Evolutionary conservation across 2,888 invertebrate genomes (phyloP).

Genomic region (Drosophila tripunctata): DNA sequence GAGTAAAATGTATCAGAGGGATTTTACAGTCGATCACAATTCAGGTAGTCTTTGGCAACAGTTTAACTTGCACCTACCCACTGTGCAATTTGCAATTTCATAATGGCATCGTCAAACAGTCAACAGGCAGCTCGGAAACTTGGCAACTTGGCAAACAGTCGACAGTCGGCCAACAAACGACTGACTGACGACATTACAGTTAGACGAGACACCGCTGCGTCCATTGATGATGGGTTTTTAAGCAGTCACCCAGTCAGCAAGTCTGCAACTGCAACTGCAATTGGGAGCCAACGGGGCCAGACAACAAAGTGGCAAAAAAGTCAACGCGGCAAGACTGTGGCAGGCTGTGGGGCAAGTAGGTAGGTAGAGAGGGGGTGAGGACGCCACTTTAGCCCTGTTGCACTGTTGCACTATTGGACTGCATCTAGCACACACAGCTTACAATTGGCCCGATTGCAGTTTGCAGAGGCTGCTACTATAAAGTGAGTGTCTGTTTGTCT

Average conservation of each 20-base stretch:
- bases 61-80: constrained; percentile 20
- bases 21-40: too few species aligned
- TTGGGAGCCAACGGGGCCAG: constrained; percentile 5
- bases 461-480: constrained; percentile 26
- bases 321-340: neutral
- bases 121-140: constrained; percentile 25
- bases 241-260: constrained; percentile 48
- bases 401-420: constrained; percentile 11
- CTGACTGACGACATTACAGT: constrained; percentile 79
- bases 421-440: constrained; percentile 59
- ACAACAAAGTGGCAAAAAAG: constrained; percentile 12
- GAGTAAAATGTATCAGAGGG: too few species aligned
- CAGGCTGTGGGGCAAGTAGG: too few species aligned
- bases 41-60: neutral
- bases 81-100: constrained; percentile 67
- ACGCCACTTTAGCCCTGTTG: neutral
- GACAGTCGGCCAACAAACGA: constrained; percentile 38
- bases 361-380: neutral
- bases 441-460: constrained; percentile 64
- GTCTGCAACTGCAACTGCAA: constrained; percentile 23
- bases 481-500: constrained; percentile 21
- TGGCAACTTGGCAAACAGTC: constrained; percentile 13
- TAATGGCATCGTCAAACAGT: constrained; percentile 71
- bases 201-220: constrained; percentile 55
- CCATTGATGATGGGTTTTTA: constrained; percentile 56